A percentile compares a stretch with the other conserved stretches of the same genome.
Evolutionary conservation across 2,797 vertebrate genomes (phyloP).

Genomic region (Nannoperca australis): DNA sequence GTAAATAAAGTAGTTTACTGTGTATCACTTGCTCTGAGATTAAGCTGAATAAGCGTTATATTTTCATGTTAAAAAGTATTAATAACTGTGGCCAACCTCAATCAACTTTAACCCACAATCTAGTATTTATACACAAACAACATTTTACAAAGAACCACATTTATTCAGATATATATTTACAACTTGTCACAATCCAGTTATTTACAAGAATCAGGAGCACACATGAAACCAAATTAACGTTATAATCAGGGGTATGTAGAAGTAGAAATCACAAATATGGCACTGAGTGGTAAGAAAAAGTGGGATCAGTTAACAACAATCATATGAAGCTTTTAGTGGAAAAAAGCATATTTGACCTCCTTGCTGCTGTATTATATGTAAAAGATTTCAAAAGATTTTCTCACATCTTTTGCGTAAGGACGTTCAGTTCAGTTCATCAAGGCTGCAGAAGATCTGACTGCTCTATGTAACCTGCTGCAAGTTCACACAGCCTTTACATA

Average conservation of each 20-base stretch:
- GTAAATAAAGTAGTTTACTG: neutral
- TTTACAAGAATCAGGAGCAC: slow-evolving; percentile 71
- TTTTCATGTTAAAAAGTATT: neutral
- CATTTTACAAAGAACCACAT: slow-evolving; percentile 74
- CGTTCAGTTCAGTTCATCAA: slow-evolving; percentile 10
- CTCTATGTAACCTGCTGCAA: slow-evolving; percentile 9
- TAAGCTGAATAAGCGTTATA: neutral
- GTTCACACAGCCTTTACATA: slow-evolving; percentile 9
- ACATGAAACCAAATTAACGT: slow-evolving; percentile 49
- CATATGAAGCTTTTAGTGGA: slow-evolving; percentile 43
- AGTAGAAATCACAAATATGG: slow-evolving; percentile 73
- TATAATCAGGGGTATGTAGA: slow-evolving; percentile 54
- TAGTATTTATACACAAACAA: slow-evolving; percentile 6
- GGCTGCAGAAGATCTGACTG: slow-evolving; percentile 19
- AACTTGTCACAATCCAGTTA: slow-evolving; percentile 64
- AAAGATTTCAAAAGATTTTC: slow-evolving; percentile 13
- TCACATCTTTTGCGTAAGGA: neutral
- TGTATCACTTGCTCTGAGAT: neutral
- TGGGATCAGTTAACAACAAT: slow-evolving; percentile 67
- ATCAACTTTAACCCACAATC: neutral
- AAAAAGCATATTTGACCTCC: slow-evolving; percentile 26
- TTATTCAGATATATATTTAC: slow-evolving; percentile 82
- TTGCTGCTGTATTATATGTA: slow-evolving; percentile 21
- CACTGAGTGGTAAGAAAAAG: slow-evolving; percentile 72
- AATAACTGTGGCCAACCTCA: neutral